Evolutionary conservation across 2,797 vertebrate genomes (phyloP).

Genomic region (Dipus sagitta): DNA sequence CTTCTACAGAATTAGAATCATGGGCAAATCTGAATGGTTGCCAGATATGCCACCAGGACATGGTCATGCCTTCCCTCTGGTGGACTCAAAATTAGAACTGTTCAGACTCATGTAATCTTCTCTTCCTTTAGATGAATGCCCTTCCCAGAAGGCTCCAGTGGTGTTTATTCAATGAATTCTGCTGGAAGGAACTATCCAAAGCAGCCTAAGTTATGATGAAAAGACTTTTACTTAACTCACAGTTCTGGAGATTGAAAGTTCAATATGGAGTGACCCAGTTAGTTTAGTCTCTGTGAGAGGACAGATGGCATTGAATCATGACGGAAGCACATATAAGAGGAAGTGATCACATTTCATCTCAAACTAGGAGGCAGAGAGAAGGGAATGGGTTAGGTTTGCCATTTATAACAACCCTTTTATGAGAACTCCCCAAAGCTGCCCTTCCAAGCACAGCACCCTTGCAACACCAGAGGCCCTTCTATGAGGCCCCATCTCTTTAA

Average conservation of each 20-base stretch:
- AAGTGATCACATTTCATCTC: background rate
- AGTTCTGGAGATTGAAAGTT: background rate
- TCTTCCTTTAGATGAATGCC: slow-evolving; percentile 12
- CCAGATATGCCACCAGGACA: background rate
- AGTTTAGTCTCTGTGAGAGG: background rate
- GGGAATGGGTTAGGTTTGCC: background rate
- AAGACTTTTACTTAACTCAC: background rate
- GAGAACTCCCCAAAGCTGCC: background rate
- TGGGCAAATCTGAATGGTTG: background rate
- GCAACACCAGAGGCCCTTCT: too few relatives aligned
- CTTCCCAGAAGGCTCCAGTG: background rate
- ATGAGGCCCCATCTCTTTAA: background rate
- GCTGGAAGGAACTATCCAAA: background rate
- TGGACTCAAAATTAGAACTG: background rate
- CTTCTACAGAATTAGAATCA: slow-evolving; percentile 6
- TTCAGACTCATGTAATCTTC: background rate
- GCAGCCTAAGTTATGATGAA: background rate
- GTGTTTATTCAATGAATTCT: background rate
- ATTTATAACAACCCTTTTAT: background rate
- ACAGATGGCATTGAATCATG: background rate
- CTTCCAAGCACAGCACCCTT: background rate
- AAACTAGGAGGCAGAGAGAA: background rate
- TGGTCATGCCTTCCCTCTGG: background rate
- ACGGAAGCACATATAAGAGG: background rate
- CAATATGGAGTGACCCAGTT: too few relatives aligned